These are phyloP conservation scores for Sebastes diploproa DNA, from an alignment of 2,797 vertebrate species.

Conservation along the genomic window DNA sequence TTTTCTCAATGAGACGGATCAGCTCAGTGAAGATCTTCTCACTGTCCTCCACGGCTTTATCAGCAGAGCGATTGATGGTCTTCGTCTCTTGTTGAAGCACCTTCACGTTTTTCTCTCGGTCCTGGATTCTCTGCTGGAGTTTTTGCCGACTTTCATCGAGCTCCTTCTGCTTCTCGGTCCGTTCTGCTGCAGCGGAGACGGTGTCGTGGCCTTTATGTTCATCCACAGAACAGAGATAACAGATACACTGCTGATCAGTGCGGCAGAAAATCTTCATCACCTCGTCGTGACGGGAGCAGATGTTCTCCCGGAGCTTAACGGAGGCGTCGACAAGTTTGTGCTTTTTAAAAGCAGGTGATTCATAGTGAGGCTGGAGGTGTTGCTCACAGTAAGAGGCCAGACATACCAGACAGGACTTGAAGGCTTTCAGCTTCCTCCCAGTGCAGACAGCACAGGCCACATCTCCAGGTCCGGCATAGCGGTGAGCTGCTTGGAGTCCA, in stretches of 20 bases:
- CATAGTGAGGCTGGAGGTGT: constrained; percentile 3
- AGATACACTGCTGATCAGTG: too few relatives aligned
- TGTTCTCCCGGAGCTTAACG: too few relatives aligned
- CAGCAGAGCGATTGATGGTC: neutral
- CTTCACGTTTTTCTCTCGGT: neutral
- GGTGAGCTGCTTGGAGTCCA: neutral
- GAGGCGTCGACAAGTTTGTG: too few relatives aligned
- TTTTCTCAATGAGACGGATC: too few relatives aligned
- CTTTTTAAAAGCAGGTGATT: neutral
- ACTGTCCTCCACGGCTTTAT: neutral
- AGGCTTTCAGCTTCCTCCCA: constrained; percentile 6
- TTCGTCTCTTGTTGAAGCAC: neutral
- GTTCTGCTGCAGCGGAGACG: neutral
- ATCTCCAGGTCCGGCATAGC: too few relatives aligned
- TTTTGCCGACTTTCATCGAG: neutral
- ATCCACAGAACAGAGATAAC: too few relatives aligned
- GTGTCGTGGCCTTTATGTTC: too few relatives aligned
- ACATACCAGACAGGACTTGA: neutral
- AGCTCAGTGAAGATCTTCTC: neutral
- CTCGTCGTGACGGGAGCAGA: too few relatives aligned
- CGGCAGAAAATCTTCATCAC: too few relatives aligned
- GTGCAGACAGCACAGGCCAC: too few relatives aligned
- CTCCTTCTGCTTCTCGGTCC: neutral
- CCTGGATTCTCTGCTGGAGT: neutral
- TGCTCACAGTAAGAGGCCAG: neutral